These are phyloP conservation scores for Neocloeon triangulifer DNA, from an alignment of 1,140 invertebrate species.

Conservation along the genomic window DNA sequence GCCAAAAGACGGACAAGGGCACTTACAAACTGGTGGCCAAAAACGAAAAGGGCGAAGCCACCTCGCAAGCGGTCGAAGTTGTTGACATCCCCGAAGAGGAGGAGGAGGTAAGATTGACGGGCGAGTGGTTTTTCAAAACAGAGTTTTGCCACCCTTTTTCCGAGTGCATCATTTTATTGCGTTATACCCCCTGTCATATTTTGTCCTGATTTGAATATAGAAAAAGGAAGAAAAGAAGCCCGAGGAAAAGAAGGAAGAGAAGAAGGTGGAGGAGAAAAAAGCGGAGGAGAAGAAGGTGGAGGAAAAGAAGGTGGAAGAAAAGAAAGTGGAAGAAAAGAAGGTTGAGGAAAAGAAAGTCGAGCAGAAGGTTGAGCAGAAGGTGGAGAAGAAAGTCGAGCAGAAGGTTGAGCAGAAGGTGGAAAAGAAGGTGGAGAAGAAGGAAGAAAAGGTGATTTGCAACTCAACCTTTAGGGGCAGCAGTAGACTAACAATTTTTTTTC, in stretches of 20 bases:
- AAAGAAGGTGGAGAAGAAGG: slow-evolving; percentile 12
- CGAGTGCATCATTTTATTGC: no score
- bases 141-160: no score
- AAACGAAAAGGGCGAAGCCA: slow-evolving; percentile 82
- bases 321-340: slow-evolving; percentile 11
- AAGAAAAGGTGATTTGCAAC: no score
- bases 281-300: slow-evolving; percentile 13
- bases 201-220: no score
- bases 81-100: slow-evolving; percentile 53
- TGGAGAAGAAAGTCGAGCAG: slow-evolving; percentile 14
- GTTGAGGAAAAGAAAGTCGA: slow-evolving; percentile 15
- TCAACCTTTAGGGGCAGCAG: no score
- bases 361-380: slow-evolving; percentile 12
- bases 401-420: slow-evolving; percentile 10
- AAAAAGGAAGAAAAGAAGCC: no score
- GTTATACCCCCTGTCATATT: no score
- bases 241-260: no score
- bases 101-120: slow-evolving; percentile 32
- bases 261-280: slow-evolving; percentile 12
- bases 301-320: slow-evolving; percentile 13
- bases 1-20: slow-evolving; percentile 57
- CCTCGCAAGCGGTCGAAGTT: slow-evolving; percentile 70
- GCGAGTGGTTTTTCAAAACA: no score
- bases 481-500: no score
- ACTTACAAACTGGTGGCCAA: slow-evolving; percentile 75